These are phyloP conservation scores for Strigamia maritima DNA, from an alignment of 2,888 invertebrate genomes.

Conservation along the genomic window DNA sequence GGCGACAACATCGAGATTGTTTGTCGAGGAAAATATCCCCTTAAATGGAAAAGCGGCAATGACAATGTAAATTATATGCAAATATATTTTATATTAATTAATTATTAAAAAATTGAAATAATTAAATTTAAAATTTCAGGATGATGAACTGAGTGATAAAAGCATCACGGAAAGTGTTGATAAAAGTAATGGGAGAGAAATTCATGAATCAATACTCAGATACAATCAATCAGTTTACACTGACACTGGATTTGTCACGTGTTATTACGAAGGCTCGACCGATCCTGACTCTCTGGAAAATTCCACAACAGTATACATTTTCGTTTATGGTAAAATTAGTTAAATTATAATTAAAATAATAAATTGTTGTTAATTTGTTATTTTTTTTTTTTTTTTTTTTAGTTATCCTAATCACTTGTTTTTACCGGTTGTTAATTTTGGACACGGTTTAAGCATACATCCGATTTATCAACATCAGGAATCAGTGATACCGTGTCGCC, in stretches of 20 bases:
- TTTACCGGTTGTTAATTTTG: constrained; percentile 36
- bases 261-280: constrained; percentile 51
- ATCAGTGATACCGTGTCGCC: constrained; percentile 62
- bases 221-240: constrained; percentile 45
- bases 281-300: constrained; percentile 50
- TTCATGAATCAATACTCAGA: constrained; percentile 42
- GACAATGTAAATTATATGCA: neutral
- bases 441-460: constrained; percentile 36
- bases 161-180: neutral
- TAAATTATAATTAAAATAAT: neutral
- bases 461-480: constrained; percentile 53
- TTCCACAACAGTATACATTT: constrained; percentile 58
- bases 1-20: neutral
- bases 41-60: neutral
- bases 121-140: neutral
- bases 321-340: constrained; percentile 56
- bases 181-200: constrained; percentile 37
- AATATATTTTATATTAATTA: too few relatives aligned
- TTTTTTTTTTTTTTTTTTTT: too few relatives aligned
- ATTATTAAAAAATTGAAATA: too few relatives aligned
- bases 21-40: neutral
- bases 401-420: constrained; percentile 41
- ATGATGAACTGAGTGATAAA: too few relatives aligned
- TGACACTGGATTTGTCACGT: constrained; percentile 54
- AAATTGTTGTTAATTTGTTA: too few relatives aligned